Conservation (phyloP, 2,888 invertebrate genomes). For the Timema podura region DNA sequence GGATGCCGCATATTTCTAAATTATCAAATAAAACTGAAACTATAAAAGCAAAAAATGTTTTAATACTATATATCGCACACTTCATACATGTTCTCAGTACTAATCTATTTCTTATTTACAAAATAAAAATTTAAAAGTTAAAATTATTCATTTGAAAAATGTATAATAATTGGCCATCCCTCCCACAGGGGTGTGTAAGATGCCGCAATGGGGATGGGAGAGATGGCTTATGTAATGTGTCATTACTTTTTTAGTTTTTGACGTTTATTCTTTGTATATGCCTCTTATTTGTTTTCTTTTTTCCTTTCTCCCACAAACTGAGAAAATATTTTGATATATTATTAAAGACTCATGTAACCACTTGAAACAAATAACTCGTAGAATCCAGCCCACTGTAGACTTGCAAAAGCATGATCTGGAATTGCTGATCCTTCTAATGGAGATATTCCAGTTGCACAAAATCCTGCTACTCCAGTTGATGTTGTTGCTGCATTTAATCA, state of each 20-base stretch:
- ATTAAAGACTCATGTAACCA: conserved; percentile 13
- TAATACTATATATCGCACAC: too few species aligned
- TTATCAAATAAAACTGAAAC: neutral
- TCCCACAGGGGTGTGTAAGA: neutral
- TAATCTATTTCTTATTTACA: too few species aligned
- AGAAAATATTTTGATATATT: conserved; percentile 4
- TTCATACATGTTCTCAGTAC: too few species aligned
- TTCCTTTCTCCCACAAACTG: conserved; percentile 6
- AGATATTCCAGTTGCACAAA: conserved; percentile 3
- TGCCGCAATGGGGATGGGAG: conserved; percentile 13
- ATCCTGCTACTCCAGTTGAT: conserved; percentile 12
- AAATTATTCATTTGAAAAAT: neutral
- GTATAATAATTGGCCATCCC: conserved; percentile 3
- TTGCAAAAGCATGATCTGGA: conserved; percentile 14
- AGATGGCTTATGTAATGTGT: conserved; percentile 3
- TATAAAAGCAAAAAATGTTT: neutral
- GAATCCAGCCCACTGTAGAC: conserved; percentile 13
- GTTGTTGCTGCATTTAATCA: conserved; percentile 12
- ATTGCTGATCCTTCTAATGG: conserved; percentile 2
- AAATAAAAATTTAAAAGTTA: too few species aligned
- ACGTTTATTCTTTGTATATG: neutral
- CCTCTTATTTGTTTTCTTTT: neutral
- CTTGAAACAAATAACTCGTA: neutral
- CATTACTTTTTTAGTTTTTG: neutral
- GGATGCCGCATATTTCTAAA: neutral